Base-by-base conservation (phyloP, 2,797 vertebrate species). In the Brachymystax lenok region DNA sequence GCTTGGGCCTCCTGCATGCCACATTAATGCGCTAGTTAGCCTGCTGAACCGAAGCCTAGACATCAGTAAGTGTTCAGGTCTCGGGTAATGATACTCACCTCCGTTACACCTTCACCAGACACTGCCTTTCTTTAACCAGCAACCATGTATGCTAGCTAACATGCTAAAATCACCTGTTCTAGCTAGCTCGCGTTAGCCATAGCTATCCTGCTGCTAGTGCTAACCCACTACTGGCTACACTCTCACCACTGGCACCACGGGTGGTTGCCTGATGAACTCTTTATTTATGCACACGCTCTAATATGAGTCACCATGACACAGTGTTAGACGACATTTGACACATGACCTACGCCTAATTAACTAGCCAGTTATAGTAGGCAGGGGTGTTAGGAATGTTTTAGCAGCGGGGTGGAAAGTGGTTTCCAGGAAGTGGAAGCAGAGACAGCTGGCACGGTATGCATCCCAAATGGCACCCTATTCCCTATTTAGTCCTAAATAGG, bases 371-470 rank as follows among this genome's bases (percentile, higher is more conserved):
- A 21, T 21, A 24, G 59, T 21, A 61, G 59, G 16, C 17, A 24
- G 21, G 59, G 59, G 24, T 12, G 59, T 21, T 24, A 61, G 24
- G 59, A 61, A 61, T 61, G 21, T 61, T 61, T 61, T 24, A 61
- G 59, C 59, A 24, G 59, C 59, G 8, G 59, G n/a, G 21, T 12
- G 59, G 21, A 24, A 59, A 61, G n/a, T 10, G 59, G 10, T 61
- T 59, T n/a, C 56, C 21, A 7, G 21, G 59, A 4, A 61, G 12
- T n/a, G 24, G 12, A 24, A 61, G 21, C 59, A 21, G n/a, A 61
- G 59, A 12, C 5, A 10, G 54, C 8, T 12, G 59, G 10, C 2
- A 12, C 0, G 0, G 35, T 0, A 1, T 10, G 8, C 35, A 0
- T 40, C 8, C 59, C 59, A 24, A 61, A 61, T 61, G 59, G n/a